Conservation (phyloP, 2,113 vertebrate genomes). For the Pelobates fuscus region DNA sequence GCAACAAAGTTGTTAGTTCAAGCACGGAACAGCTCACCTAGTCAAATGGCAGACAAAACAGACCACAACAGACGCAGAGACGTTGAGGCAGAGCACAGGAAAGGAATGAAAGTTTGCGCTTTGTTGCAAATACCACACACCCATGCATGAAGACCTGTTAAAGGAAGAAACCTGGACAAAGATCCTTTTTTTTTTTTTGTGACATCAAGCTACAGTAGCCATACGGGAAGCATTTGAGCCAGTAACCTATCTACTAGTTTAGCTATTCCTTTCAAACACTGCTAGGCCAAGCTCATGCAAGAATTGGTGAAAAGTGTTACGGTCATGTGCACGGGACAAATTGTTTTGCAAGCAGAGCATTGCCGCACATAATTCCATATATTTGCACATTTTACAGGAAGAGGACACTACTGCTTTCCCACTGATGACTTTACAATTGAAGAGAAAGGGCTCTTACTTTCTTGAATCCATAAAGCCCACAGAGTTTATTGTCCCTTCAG, state of each 20-base stretch:
- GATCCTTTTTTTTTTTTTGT: constrained; percentile 30
- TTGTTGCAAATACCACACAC: constrained; percentile 17
- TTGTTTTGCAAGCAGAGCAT: not conserved
- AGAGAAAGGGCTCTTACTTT: constrained; percentile 81
- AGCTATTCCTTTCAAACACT: not conserved
- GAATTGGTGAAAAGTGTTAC: constrained; percentile 4
- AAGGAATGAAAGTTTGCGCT: constrained; percentile 1
- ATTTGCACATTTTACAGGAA: not conserved
- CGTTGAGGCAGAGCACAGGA: constrained; percentile 21
- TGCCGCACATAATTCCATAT: not conserved
- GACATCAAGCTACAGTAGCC: constrained; percentile 1
- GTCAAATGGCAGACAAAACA: not conserved
- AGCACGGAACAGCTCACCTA: not conserved
- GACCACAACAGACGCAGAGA: not conserved
- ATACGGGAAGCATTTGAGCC: not conserved
- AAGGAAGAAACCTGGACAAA: constrained; percentile 52
- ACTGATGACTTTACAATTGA: constrained; percentile 41
- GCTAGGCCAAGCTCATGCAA: constrained; percentile 2
- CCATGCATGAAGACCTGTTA: constrained; percentile 43
- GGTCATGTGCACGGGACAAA: not conserved
- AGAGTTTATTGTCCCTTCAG: constrained; percentile 96
- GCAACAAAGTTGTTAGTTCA: not conserved
- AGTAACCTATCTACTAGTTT: not conserved
- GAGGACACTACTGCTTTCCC: not conserved
- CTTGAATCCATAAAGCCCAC: constrained; percentile 97